Evolutionary conservation across 2,797 vertebrate species (phyloP).

Genomic region (Alectoris magna): DNA sequence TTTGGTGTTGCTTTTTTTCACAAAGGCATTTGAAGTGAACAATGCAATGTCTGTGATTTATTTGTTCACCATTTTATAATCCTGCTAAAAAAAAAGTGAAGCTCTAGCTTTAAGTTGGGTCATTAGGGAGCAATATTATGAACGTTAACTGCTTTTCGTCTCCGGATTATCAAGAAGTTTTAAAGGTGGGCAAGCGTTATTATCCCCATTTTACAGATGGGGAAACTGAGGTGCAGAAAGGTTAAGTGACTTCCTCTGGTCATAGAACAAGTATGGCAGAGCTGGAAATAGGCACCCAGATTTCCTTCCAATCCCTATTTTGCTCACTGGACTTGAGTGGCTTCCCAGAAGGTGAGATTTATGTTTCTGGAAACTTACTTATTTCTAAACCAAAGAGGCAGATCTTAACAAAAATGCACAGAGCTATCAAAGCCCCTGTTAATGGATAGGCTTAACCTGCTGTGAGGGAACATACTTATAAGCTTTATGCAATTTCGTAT

Average conservation of each 20-base stretch:
- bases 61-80: background rate
- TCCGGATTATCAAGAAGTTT: background rate
- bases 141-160: background rate
- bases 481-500: slow-evolving; percentile 22
- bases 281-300: background rate
- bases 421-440: background rate
- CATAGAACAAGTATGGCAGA: background rate
- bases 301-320: background rate
- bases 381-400: background rate
- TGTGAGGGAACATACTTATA: background rate
- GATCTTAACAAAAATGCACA: background rate
- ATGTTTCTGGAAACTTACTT: background rate
- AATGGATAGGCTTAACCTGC: background rate
- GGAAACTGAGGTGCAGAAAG: background rate
- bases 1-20: slow-evolving; percentile 15
- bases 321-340: background rate
- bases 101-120: background rate
- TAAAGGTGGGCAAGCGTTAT: background rate
- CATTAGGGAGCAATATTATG: background rate
- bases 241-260: background rate
- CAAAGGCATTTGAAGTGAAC: background rate
- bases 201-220: slow-evolving; percentile 4
- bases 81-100: background rate
- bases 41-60: background rate
- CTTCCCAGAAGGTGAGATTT: background rate